Evolutionary conservation across 2,113 vertebrate species (phyloP).

Genomic region (Polypterus senegalus): DNA sequence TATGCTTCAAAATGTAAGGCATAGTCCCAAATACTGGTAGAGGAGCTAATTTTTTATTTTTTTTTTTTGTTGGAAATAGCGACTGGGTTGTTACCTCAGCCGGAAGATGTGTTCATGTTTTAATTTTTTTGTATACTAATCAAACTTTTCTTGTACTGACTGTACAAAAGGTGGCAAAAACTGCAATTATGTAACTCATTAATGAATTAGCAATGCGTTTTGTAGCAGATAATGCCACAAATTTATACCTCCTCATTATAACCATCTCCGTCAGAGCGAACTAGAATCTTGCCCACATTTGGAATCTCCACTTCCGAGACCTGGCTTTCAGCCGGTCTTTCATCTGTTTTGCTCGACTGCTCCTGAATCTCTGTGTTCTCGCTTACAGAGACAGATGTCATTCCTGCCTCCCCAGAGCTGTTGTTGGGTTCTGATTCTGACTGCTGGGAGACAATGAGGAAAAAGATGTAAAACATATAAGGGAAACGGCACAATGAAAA

Average conservation of each 20-base stretch:
- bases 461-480: conserved; percentile 4
- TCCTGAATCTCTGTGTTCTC: conserved; percentile 33
- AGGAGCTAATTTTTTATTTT: too few species aligned
- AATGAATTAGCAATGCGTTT: too few species aligned
- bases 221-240: background rate
- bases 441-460: conserved; percentile 26
- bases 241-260: conserved; percentile 89
- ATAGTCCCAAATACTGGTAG: too few species aligned
- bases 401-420: conserved; percentile 30
- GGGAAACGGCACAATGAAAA: conserved; percentile 20
- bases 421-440: conserved; percentile 39
- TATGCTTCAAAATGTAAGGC: too few species aligned
- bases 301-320: conserved; percentile 91
- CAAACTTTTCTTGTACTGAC: too few species aligned
- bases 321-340: conserved; percentile 49
- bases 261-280: conserved; percentile 80
- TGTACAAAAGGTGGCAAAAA: too few species aligned
- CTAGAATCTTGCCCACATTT: conserved; percentile 83
- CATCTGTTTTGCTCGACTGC: conserved; percentile 25
- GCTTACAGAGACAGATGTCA: background rate
- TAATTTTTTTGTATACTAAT: too few species aligned
- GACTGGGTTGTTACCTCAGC: too few species aligned
- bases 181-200: too few species aligned
- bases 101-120: too few species aligned
- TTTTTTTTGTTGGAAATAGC: too few species aligned